A percentile compares a stretch with the other conserved stretches of the same genome.
Evolutionary conservation across 2,888 invertebrate species (phyloP).

Genomic region (Antheraea assamensis): DNA sequence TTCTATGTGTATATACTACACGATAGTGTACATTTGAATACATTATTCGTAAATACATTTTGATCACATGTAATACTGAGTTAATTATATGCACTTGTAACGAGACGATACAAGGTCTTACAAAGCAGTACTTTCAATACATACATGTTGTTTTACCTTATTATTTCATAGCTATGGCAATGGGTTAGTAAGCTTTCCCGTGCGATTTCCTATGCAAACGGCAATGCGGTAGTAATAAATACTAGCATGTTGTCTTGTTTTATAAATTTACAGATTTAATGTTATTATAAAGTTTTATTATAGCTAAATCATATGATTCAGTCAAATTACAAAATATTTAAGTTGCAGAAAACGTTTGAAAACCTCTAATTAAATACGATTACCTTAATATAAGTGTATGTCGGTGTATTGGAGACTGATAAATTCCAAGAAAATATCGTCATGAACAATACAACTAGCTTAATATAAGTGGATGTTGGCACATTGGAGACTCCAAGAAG

Average conservation of each 20-base stretch:
- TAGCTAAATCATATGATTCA: not conserved
- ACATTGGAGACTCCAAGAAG: too few species aligned
- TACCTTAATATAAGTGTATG: too few species aligned
- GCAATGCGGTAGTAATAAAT: not conserved
- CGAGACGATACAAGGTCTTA: constrained; percentile 16
- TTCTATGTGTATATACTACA: too few species aligned
- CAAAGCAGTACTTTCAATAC: constrained; percentile 39
- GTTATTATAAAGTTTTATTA: not conserved
- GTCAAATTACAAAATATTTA: too few species aligned
- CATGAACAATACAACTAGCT: too few species aligned
- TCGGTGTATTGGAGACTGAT: too few species aligned
- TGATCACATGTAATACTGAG: not conserved
- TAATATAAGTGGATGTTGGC: too few species aligned
- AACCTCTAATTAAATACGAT: too few species aligned
- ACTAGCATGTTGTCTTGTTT: not conserved
- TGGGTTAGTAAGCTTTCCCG: constrained; percentile 43
- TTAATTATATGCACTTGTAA: not conserved
- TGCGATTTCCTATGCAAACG: constrained; percentile 19
- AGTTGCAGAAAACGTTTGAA: too few species aligned
- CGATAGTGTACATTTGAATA: too few species aligned
- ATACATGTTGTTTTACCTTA: constrained; percentile 38
- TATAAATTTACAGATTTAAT: not conserved
- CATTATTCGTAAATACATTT: too few species aligned
- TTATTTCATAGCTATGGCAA: constrained; percentile 40
- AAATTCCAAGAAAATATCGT: too few species aligned